Base-by-base conservation (phyloP, 2,888 invertebrate genomes). In the Cabera pusaria region DNA sequence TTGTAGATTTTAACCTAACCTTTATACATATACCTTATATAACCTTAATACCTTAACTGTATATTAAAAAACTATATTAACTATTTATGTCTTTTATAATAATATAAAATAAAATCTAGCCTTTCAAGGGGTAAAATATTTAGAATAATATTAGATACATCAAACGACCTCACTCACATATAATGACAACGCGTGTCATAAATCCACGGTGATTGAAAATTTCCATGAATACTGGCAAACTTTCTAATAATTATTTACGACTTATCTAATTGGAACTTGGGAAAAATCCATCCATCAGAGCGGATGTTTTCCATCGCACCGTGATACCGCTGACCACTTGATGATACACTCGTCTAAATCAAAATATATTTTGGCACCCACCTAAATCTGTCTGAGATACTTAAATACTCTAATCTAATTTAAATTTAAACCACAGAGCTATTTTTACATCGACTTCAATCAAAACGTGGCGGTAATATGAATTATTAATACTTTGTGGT, bases 371-470 rank as follows among this genome's bases (percentile, higher is more conserved):
- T 38, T 37, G 52, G 44, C 49, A 55, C 54, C 14, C 49, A 29
- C 29, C 29, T 49, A 56, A 58, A 52, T 52, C 44, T 26, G 29
- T 56, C 58, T 47, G 47, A 37, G 44, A 47, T 43, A 43, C 35
- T 47, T 19, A 14, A 20, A 29, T 55, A 43, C 32, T 48, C 17
- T 20, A 24, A 29, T 56, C 40, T 47, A 35, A 51, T 45, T 46
- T 44, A 36, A 22, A 40, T 27, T 33, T 26, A 32, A 33, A 33
- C 51, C 51, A 27, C 52, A 49, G 32, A 40, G 11, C 35, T 36
- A 36, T 10, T 19, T 9, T 22, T 11, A 19, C 28, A 11, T 29
- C 34, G 33, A 63, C 54, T 52, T 61, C 56, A 57, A 56, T 34
- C 16, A 19, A 45, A 50, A 50, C 45, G 35, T 42, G 45, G 39